phyloP scores from a whole-genome alignment of 2,113 vertebrate species.

The Glareola pratincola region DNA sequence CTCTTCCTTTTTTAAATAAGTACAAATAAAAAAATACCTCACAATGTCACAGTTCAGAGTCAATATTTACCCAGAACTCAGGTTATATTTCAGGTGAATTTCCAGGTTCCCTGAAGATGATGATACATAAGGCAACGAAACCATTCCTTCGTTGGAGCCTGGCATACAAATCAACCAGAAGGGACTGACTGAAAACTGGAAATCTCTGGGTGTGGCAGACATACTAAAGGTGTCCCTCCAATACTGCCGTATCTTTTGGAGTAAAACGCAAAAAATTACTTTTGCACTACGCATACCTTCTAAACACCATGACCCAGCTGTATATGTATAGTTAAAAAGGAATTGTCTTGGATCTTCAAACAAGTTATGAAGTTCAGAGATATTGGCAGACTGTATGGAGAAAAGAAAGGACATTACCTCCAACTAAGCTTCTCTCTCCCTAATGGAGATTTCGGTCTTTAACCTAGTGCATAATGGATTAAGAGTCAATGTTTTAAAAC shows the following conservation, averaged over 20 bases:
- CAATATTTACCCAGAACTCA: not conserved
- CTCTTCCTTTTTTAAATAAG: not conserved
- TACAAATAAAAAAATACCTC: not conserved
- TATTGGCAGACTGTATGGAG: not conserved
- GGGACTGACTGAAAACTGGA: not conserved
- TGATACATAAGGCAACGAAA: not conserved
- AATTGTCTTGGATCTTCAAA: not conserved
- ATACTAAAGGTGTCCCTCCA: not conserved
- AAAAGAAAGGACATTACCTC: slow-evolving; percentile 52
- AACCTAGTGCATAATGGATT: slow-evolving; percentile 62
- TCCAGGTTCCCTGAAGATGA: not conserved
- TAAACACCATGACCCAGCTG: not conserved
- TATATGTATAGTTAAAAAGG: not conserved
- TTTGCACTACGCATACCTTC: not conserved
- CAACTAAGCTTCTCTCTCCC: slow-evolving; percentile 16
- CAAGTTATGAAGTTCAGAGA: not conserved
- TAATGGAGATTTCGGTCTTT: slow-evolving; percentile 30
- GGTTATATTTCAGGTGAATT: not conserved
- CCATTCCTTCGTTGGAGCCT: not conserved
- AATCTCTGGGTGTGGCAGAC: not conserved
- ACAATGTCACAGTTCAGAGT: not conserved
- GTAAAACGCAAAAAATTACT: not conserved
- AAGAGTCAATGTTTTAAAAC: slow-evolving; percentile 18
- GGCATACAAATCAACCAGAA: not conserved
- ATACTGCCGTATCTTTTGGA: not conserved